Base-by-base conservation (phyloP, 2,113 vertebrate species). In the Ophthalmotilapia sp. region DNA sequence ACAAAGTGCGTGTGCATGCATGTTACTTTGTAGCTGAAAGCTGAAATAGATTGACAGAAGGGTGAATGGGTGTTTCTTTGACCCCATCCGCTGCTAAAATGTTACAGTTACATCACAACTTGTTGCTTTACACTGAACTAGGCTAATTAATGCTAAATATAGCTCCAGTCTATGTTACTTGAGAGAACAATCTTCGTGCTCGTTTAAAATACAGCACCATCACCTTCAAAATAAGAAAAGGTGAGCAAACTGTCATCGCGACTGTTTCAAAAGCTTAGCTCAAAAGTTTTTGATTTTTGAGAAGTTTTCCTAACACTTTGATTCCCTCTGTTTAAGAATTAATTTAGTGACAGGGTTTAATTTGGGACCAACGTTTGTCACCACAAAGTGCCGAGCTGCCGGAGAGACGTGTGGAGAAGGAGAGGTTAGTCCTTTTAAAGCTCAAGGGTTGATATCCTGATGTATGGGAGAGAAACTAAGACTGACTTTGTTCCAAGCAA, bases 121-220 rank as follows among this genome's bases (percentile, higher is more conserved):
- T 93, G 88, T 88, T 93, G 89, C 88, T 90, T 83, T 56, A 68
- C 62, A 49, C 26, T 83, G 56, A 94, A 90, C 84, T 90, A 36
- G 91, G 94, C 86, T 93, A 93, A 94, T 94, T 89, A 51, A 83
- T 82, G 42, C 88, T 93, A 91, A 88, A 90, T 87, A 92, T 94
- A 93, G 21, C 80, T 23, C 11, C 15, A 45, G 29, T 36, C 62
- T 79, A 82, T 38, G 51, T 79, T 82, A 75, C 65, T 33, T 40
- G 13, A 45, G 80, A 79, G 77, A 84, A 85, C 7, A 73, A 49
- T 14, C 9, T 8, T 11, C 15, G 13, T 42, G 2, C 1, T 70
- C 17, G 45, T 38, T 11, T 68, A 7, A 45, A 80, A 38, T 79
- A 21, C n/a, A 80, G 19, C 9, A 12, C 21, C n/a, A 45, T 7